Conservation (phyloP, 2,888 invertebrate genomes). For the Tipula unca region DNA sequence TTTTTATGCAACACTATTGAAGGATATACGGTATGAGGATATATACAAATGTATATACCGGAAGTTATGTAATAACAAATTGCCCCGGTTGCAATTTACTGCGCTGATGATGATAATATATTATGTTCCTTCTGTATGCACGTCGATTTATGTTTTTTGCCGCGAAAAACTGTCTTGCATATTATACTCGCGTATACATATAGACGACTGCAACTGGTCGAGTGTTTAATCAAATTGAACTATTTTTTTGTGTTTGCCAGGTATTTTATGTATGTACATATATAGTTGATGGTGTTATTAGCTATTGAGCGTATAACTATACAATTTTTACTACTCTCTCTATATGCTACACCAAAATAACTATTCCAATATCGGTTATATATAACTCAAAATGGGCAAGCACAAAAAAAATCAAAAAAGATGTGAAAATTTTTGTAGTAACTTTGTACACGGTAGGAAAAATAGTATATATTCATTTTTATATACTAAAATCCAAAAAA, state of each 20-base stretch:
- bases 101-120: neutral
- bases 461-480: neutral
- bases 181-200: neutral
- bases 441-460: neutral
- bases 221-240: neutral
- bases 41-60: neutral
- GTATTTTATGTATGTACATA: neutral
- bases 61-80: conserved; percentile 3
- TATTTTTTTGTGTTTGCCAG: neutral
- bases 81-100: neutral
- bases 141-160: neutral
- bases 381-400: neutral
- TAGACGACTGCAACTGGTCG: neutral
- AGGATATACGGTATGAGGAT: neutral
- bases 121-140: neutral
- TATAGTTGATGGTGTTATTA: neutral
- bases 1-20: neutral
- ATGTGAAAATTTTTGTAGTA: conserved; percentile 1
- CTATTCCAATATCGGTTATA: neutral
- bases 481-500: neutral
- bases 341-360: neutral
- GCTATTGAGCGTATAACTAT: too few species aligned
- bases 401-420: neutral
- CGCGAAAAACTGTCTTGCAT: neutral
- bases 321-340: neutral